These are phyloP conservation scores for Oncorhynchus tshawytscha DNA, from an alignment of 2,113 vertebrate species.

Conservation along the genomic window DNA sequence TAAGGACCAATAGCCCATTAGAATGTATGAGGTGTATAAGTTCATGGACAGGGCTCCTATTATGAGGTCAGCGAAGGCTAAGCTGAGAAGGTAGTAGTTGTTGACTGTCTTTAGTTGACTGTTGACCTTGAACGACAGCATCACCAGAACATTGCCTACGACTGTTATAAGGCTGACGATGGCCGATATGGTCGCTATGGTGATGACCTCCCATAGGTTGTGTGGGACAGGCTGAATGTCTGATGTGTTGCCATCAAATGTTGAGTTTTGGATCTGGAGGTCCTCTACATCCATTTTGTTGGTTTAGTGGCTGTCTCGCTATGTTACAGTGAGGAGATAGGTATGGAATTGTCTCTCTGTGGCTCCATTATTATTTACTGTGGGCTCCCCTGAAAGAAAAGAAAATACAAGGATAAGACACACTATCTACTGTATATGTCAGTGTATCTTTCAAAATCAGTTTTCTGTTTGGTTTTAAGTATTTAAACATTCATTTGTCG, in stretches of 20 bases:
- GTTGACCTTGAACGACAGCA: conserved; percentile 97
- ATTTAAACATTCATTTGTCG: conserved; percentile 34
- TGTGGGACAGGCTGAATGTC: conserved; percentile 71
- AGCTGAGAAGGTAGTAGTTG: conserved; percentile 96
- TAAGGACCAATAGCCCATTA: conserved; percentile 94
- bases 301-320: neutral
- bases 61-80: conserved; percentile 97
- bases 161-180: conserved; percentile 92
- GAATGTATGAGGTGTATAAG: conserved; percentile 93
- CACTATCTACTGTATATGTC: neutral
- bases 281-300: conserved; percentile 76
- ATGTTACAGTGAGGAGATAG: conserved; percentile 23
- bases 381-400: conserved; percentile 11
- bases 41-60: conserved; percentile 98
- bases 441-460: neutral
- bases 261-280: conserved; percentile 70
- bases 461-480: no score
- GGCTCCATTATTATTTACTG: conserved; percentile 43
- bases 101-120: conserved; percentile 98
- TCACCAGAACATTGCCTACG: conserved; percentile 95
- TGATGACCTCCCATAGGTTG: conserved; percentile 86
- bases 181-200: conserved; percentile 88
- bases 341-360: conserved; percentile 8
- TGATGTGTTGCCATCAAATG: conserved; percentile 73
- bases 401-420: conserved; percentile 19